These are phyloP conservation scores for Antitype chi DNA, from an alignment of 2,888 invertebrate species.

Conservation along the genomic window DNA sequence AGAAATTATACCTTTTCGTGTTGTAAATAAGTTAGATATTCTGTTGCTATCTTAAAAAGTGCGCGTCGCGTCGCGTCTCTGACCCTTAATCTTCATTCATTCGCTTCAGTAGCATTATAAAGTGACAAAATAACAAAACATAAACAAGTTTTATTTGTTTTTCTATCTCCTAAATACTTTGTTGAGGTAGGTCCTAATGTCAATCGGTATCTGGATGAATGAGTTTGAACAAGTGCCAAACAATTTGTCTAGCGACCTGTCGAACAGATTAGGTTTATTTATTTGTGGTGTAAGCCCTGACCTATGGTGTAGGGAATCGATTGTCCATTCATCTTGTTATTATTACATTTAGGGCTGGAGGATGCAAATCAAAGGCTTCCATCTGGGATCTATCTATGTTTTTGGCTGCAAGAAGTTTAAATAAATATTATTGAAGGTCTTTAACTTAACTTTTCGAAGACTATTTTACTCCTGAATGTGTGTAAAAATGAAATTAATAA, in stretches of 20 bases:
- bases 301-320: background rate
- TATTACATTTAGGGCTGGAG: too few relatives aligned
- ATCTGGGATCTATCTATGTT: too few relatives aligned
- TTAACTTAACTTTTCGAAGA: too few relatives aligned
- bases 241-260: conserved; percentile 47
- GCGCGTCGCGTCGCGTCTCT: too few relatives aligned
- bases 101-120: background rate
- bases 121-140: background rate
- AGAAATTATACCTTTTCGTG: too few relatives aligned
- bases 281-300: conserved; percentile 17
- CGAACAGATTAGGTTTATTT: conserved; percentile 38
- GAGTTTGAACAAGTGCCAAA: conserved; percentile 58
- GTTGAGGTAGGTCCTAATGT: conserved; percentile 50
- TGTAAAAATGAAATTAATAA: too few relatives aligned
- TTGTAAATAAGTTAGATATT: too few relatives aligned
- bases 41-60: too few relatives aligned
- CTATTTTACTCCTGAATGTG: too few relatives aligned
- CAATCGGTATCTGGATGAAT: conserved; percentile 46
- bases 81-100: background rate
- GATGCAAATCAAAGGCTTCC: too few relatives aligned
- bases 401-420: too few relatives aligned
- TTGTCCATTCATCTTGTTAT: background rate
- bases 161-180: conserved; percentile 5
- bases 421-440: too few relatives aligned
- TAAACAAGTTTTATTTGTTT: conserved; percentile 13